phyloP scores from a whole-genome alignment of 2,888 invertebrate species.

The Nomada flava region DNA sequence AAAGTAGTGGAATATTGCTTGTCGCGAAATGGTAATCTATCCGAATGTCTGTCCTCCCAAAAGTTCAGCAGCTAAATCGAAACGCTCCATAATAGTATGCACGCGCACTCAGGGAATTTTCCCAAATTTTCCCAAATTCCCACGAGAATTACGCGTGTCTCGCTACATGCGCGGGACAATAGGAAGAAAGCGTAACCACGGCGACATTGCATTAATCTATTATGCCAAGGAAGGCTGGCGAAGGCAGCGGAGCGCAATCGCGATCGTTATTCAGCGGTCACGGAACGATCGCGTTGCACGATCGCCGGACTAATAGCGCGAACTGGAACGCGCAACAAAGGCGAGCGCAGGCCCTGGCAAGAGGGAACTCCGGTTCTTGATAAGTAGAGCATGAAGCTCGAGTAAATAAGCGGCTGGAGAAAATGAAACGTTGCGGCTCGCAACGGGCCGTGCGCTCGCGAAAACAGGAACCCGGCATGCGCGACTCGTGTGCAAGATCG shows the following conservation, averaged over 20 bases:
- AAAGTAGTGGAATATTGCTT: too few species aligned
- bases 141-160: neutral
- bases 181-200: slow-evolving; percentile 36
- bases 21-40: too few species aligned
- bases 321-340: slow-evolving; percentile 52
- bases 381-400: slow-evolving; percentile 82
- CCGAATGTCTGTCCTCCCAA: too few species aligned
- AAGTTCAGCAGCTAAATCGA: too few species aligned
- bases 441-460: slow-evolving; percentile 29
- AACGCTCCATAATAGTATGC: too few species aligned
- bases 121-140: neutral
- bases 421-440: slow-evolving; percentile 55
- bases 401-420: slow-evolving; percentile 62
- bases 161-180: neutral
- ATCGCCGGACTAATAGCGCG: slow-evolving; percentile 48
- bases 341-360: slow-evolving; percentile 62
- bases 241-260: slow-evolving; percentile 19
- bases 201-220: slow-evolving; percentile 33
- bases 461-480: slow-evolving; percentile 27
- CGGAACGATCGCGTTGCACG: slow-evolving; percentile 61
- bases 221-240: slow-evolving; percentile 14
- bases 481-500: slow-evolving; percentile 26
- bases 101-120: too few species aligned
- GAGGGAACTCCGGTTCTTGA: slow-evolving; percentile 75
- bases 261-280: slow-evolving; percentile 42